Evolutionary conservation across 2,797 vertebrate genomes (phyloP), one percentile per base, ranked within the genome.

Genomic region (Muraenolepis orangiensis): DNA sequence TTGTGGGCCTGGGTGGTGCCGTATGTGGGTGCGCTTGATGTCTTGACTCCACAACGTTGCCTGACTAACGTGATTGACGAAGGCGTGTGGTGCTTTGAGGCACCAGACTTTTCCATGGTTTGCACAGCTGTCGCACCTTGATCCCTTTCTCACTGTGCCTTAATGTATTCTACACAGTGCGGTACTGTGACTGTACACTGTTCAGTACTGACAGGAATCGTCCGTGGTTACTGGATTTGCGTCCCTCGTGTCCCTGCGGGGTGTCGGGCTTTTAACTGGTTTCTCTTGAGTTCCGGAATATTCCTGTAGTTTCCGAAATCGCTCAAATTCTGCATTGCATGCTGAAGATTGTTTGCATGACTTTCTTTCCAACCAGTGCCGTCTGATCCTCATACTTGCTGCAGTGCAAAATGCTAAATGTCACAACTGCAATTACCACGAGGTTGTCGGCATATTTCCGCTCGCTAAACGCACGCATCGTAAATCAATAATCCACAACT

Each of bases 291-390:
- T 91, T 91, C 90, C 88, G 91, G 90, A 91, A 86, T 87, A 88
- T 89, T 85, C 85, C 80, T 88, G 68, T 81, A 92, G 92, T 85
- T 92, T 93, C 84, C 82, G 83, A 74, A 89, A 83, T 76, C 86
- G 82, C 82, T 40, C 85, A 86, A 85, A 84, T 89, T 87, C 74
- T 70, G 40, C 40, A n/a, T 18, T 23, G 51, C 51, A 23, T n/a
- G 20, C 51, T 61, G n/a, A 26, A 61, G 51, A 26, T 23, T 11
- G 6, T 61, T 61, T 13, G 1, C 51, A 26, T 26, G 51, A 26
- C n/a, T 26, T 61, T 26, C 51, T 23, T 23, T 23, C n/a, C n/a
- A 26, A 61, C 8, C 8, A 26, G 51, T 6, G n/a, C 40, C 18
- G 51, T 61, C 51, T 61, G 51, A 61, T 61, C 51, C 51, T 20